Evolutionary conservation across 30 jellyfish, hydroid and myxozoan species (phyloP).

Genomic region (Chironex yamaguchii): DNA sequence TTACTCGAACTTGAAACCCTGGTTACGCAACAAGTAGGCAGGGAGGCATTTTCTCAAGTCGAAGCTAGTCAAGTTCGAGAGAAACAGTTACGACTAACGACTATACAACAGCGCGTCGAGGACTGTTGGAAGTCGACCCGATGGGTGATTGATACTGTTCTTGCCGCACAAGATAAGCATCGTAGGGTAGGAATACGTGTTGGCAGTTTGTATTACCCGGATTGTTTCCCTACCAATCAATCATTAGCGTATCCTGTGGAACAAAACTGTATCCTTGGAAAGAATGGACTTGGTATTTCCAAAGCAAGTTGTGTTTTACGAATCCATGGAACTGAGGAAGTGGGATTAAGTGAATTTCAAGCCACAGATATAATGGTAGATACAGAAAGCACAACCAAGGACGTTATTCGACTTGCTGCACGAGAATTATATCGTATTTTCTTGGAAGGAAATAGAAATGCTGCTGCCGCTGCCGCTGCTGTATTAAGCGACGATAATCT

Average conservation of each 20-base stretch:
- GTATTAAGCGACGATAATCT: slow-evolving; percentile 48
- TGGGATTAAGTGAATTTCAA: slow-evolving; percentile 73
- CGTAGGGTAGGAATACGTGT: slow-evolving; percentile 76
- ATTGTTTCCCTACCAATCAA: slow-evolving; percentile 15
- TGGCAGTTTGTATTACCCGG: slow-evolving; percentile 59
- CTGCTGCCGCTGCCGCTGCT: not conserved
- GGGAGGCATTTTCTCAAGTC: slow-evolving; percentile 87
- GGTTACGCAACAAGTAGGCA: slow-evolving; percentile 63
- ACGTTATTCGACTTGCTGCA: slow-evolving; percentile 76
- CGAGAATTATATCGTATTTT: slow-evolving; percentile 43
- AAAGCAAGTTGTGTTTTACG: slow-evolving; percentile 51
- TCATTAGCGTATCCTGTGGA: slow-evolving; percentile 4
- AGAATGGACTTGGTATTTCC: slow-evolving; percentile 13
- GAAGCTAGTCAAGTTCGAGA: slow-evolving; percentile 80
- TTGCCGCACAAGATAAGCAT: slow-evolving; percentile 82
- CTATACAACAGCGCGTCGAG: slow-evolving; percentile 84
- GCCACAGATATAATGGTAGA: slow-evolving; percentile 72
- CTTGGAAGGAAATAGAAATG: slow-evolving; percentile 18
- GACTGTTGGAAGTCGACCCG: slow-evolving; percentile 89
- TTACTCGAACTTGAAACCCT: slow-evolving; percentile 87
- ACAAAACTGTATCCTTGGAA: not conserved
- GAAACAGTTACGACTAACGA: slow-evolving; percentile 69
- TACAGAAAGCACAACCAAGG: slow-evolving; percentile 77
- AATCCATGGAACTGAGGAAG: slow-evolving; percentile 90
- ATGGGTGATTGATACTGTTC: slow-evolving; percentile 94